These are phyloP conservation scores for Synchiropus splendidus DNA, from an alignment of 2,113 vertebrate species.

Conservation along the genomic window DNA sequence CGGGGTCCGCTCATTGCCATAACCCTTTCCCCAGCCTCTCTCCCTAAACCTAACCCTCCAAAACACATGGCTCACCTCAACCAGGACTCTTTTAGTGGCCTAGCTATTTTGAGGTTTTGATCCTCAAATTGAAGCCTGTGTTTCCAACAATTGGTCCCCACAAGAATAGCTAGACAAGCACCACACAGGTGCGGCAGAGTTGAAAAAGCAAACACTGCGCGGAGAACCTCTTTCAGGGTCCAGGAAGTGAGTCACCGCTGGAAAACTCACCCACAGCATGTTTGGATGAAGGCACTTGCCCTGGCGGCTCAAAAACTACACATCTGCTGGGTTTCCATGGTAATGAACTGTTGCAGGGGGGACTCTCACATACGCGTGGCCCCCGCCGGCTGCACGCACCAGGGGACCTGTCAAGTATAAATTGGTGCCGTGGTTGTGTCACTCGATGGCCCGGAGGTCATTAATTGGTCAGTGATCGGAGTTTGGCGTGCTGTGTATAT, in stretches of 20 bases:
- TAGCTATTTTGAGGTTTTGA: too few relatives aligned
- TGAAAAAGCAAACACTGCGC: too few relatives aligned
- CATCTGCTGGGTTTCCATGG: conserved; percentile 44
- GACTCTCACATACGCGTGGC: conserved; percentile 22
- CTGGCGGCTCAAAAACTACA: conserved; percentile 25
- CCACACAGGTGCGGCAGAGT: too few relatives aligned
- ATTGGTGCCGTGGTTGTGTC: conserved; percentile 59
- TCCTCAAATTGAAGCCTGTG: too few relatives aligned
- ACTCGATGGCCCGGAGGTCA: conserved; percentile 56
- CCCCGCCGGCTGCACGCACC: conserved; percentile 40
- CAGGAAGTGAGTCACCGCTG: conserved; percentile 4
- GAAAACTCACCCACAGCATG: conserved; percentile 12
- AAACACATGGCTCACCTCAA: too few relatives aligned
- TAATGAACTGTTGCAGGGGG: conserved; percentile 54
- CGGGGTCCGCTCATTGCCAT: too few relatives aligned
- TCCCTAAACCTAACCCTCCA: too few relatives aligned
- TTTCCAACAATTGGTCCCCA: too few relatives aligned
- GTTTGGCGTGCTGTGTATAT: conserved; percentile 55
- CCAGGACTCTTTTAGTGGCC: too few relatives aligned
- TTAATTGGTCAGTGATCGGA: conserved; percentile 67
- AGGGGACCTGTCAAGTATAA: conserved; percentile 63
- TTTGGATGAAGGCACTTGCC: conserved; percentile 14
- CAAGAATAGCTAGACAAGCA: too few relatives aligned
- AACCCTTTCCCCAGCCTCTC: too few relatives aligned
- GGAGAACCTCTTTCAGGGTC: too few relatives aligned